These are phyloP conservation scores for Prenolepis imparis DNA, from an alignment of 2,888 invertebrate genomes.

Conservation along the genomic window DNA sequence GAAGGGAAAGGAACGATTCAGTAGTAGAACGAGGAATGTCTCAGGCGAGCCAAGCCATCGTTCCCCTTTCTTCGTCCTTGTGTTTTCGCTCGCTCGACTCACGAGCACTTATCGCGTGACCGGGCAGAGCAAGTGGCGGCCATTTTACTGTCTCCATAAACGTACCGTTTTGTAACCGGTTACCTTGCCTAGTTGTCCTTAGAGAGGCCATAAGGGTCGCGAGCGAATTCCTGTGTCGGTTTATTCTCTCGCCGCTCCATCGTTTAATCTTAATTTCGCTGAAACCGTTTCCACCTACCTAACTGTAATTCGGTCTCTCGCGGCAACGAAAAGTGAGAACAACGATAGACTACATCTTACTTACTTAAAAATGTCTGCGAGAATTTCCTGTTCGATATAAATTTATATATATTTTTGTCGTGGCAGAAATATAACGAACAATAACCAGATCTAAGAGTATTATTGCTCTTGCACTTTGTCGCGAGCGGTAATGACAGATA, in stretches of 20 bases:
- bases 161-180: slow-evolving; percentile 31
- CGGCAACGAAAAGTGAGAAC: neutral
- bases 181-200: slow-evolving; percentile 38
- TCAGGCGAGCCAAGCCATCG: slow-evolving; percentile 21
- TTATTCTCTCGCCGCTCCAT: slow-evolving; percentile 24
- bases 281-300: slow-evolving; percentile 8
- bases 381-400: neutral
- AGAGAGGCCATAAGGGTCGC: slow-evolving; percentile 10
- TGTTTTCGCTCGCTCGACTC: slow-evolving; percentile 43
- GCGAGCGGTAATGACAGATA: neutral
- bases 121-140: slow-evolving; percentile 16
- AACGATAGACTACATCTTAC: slow-evolving; percentile 12
- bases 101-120: slow-evolving; percentile 39
- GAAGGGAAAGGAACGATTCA: slow-evolving; percentile 13
- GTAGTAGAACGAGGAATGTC: slow-evolving; percentile 30
- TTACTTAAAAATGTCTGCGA: neutral
- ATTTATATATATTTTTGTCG: neutral
- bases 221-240: slow-evolving; percentile 28
- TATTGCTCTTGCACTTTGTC: neutral
- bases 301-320: slow-evolving; percentile 11
- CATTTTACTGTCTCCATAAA: slow-evolving; percentile 46
- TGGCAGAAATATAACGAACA: neutral
- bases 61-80: slow-evolving; percentile 5
- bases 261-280: slow-evolving; percentile 38
- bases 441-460: slow-evolving; percentile 18